Evolutionary conservation across 2,797 vertebrate species (phyloP), one percentile per base, ranked within the genome.

Genomic region (Hydrocynus forskahlii): DNA sequence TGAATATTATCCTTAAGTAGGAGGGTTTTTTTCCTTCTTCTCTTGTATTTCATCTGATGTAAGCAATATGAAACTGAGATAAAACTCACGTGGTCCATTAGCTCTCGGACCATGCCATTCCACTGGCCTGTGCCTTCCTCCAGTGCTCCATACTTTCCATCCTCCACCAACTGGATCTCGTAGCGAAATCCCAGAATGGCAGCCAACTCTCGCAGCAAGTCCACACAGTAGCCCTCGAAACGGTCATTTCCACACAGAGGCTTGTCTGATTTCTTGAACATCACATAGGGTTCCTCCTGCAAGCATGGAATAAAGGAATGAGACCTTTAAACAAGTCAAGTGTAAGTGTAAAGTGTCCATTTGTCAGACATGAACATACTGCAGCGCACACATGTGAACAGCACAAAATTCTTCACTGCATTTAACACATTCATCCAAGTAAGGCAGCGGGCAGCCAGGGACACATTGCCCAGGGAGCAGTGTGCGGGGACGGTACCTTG

Each of bases 91-190:
- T 99, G 97, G 92, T 99, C 97, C 75, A 99, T 99, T 79, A 99
- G 91, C 88, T 99, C 97, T 84, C 97, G 96, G 90, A 99, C 96
- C 96, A 99, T 99, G 87, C 97, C 97, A 88, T 97, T 99, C 97
- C 97, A 99, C 17, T 98, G 96, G 87, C 97, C 96, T 0, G 91
- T 89, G 84, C 88, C 70, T 87, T 95, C 94, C 43, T 95, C 94
- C 80, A 94, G 86, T 0, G 92, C 91, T 0, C 94, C 94, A 0
- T 93, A 95, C 81, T 86, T 93, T 48, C 93, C 93, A 4, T 95
- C 94, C 75, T 94, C 93, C 81, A 95, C 94, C 75, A 95, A 55
- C 5, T 92, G 91, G 83, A 95, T 86, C 89, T 95, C 94, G 0
- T 95, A 94, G 43, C 89, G 92, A 84, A 95, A 95, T 21, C 94